Percentiles rank a stretch among this genome's conserved stretches.
Conservation (phyloP, 2,113 vertebrate species). For the Craseonycteris thonglongyai region DNA sequence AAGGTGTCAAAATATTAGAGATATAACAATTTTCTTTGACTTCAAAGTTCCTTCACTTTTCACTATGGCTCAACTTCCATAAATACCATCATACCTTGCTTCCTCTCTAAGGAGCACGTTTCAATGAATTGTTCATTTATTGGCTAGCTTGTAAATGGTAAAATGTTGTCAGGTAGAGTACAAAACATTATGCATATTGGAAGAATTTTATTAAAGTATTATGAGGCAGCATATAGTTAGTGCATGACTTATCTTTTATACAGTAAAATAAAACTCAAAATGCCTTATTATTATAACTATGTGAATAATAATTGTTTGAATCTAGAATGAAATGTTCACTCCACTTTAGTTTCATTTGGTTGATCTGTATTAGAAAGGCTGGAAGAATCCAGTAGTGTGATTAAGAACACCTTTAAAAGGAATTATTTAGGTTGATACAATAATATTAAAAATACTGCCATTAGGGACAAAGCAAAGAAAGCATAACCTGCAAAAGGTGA, state of each 20-base stretch:
- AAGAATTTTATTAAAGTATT: not conserved
- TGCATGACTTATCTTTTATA: not conserved
- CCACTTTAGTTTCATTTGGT: not conserved
- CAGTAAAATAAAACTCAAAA: not conserved
- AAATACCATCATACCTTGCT: not conserved
- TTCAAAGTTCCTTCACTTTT: not conserved
- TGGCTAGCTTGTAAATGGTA: not conserved
- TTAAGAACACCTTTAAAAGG: not conserved
- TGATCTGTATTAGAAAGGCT: not conserved
- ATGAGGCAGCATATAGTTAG: not conserved
- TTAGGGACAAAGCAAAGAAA: not conserved
- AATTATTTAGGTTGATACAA: conserved; percentile 8
- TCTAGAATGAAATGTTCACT: not conserved
- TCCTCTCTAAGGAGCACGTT: not conserved
- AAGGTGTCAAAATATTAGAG: not conserved
- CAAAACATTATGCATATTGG: not conserved
- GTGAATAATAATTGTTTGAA: not conserved
- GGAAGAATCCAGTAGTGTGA: not conserved
- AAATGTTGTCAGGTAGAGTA: not conserved
- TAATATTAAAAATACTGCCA: not conserved
- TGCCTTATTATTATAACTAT: not conserved
- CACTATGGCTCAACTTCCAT: not conserved
- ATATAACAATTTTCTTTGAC: not conserved
- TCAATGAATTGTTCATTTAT: not conserved
- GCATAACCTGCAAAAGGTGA: not conserved